Percentiles rank a stretch among this genome's conserved stretches.
Conservation (phyloP, 53 echinoderm and acorn worm genomes). For the Apostichopus leukothele region DNA sequence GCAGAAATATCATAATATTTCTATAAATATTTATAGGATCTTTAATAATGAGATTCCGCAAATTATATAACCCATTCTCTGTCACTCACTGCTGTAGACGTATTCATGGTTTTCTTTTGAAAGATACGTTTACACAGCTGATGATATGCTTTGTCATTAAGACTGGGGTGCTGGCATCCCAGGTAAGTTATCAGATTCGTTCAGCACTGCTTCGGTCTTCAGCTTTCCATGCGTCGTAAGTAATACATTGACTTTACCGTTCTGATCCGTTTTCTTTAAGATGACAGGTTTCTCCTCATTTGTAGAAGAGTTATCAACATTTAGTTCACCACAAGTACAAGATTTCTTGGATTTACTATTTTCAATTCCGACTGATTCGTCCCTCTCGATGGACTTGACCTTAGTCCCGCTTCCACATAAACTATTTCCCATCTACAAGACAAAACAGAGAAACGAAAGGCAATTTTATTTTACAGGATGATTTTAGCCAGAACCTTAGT, state of each 20-base stretch:
- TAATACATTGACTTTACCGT: background rate
- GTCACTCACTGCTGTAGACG: no score
- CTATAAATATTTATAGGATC: no score
- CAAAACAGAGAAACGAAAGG: background rate
- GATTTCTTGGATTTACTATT: no score
- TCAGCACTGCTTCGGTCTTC: background rate
- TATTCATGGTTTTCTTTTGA: background rate
- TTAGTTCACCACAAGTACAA: background rate
- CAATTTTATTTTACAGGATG: no score
- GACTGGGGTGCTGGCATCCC: constrained; percentile 31
- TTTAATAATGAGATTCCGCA: no score
- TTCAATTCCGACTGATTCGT: background rate
- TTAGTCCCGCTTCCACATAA: constrained; percentile 1
- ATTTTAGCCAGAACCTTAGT: no score
- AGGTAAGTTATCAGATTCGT: constrained; percentile 9
- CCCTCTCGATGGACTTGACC: background rate
- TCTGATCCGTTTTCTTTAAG: constrained; percentile 4
- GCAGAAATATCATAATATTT: no score
- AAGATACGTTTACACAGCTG: no score
- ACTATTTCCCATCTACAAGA: constrained; percentile 12
- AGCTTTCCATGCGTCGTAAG: constrained; percentile 15
- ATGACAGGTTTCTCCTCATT: background rate
- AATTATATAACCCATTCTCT: no score
- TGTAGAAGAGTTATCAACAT: background rate
- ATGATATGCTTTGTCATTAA: no score